Conservation (phyloP, 2,888 invertebrate genomes). For the Hyppa rectilinea region DNA sequence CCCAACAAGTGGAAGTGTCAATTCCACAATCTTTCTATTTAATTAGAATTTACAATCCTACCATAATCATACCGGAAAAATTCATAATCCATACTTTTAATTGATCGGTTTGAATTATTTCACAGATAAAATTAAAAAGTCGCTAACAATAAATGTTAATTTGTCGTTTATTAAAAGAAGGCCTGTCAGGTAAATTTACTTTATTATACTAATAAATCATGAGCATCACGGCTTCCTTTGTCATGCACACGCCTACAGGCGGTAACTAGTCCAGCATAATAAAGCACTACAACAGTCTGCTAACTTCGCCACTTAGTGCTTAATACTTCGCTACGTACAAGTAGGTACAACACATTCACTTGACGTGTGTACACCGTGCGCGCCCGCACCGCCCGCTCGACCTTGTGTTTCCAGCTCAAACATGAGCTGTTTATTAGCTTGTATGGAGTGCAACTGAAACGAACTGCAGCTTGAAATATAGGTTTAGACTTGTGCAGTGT, state of each 20-base stretch:
- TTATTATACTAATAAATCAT: slow-evolving; percentile 18
- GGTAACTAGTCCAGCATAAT: slow-evolving; percentile 35
- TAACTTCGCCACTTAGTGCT: slow-evolving; percentile 40
- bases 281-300: slow-evolving; percentile 11
- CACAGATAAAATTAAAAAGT: neutral
- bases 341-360: slow-evolving; percentile 5
- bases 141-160: neutral
- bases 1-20: too few species aligned
- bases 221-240: neutral
- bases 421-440: slow-evolving; percentile 25
- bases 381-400: slow-evolving; percentile 18
- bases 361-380: neutral
- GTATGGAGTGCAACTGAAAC: slow-evolving; percentile 1
- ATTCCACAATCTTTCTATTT: too few species aligned
- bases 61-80: neutral
- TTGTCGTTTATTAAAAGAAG: neutral
- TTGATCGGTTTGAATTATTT: neutral
- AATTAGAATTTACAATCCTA: neutral
- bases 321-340: slow-evolving; percentile 27
- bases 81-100: neutral
- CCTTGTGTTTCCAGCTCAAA: slow-evolving; percentile 4
- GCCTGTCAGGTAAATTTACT: neutral
- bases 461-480: neutral
- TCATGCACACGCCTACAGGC: neutral
- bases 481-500: neutral